Conservation (phyloP, 2,797 vertebrate species). For the Protonibea diacanthus region DNA sequence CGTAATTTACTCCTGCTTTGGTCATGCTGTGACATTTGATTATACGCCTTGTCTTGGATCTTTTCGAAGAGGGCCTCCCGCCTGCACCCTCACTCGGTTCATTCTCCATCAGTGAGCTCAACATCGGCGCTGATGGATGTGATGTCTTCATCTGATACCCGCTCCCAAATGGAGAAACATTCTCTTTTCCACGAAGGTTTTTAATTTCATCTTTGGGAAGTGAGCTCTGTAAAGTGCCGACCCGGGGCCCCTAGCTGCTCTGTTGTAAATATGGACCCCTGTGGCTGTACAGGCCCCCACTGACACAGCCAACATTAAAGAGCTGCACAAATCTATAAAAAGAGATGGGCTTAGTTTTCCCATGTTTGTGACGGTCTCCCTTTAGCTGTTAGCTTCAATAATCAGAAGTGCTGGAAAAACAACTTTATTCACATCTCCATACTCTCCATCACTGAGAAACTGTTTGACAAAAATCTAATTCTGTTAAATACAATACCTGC, state of each 20-base stretch:
- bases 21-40: slow-evolving; percentile 76
- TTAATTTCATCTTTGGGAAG: slow-evolving; percentile 68
- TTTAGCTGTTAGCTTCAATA: not conserved
- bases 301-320: slow-evolving; percentile 15
- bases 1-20: slow-evolving; percentile 72
- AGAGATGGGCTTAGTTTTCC: slow-evolving; percentile 4
- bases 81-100: slow-evolving; percentile 48
- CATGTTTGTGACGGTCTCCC: not conserved
- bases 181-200: slow-evolving; percentile 64
- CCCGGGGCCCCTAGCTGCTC: slow-evolving; percentile 3
- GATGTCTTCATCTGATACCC: slow-evolving; percentile 70
- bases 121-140: slow-evolving; percentile 69
- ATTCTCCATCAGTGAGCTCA: slow-evolving; percentile 68
- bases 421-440: not conserved
- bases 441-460: not conserved
- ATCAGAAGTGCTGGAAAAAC: slow-evolving; percentile 6
- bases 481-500: not conserved
- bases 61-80: slow-evolving; percentile 65
- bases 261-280: slow-evolving; percentile 40
- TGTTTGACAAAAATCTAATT: not conserved
- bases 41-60: slow-evolving; percentile 76
- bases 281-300: slow-evolving; percentile 14
- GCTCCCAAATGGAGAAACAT: slow-evolving; percentile 61
- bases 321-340: slow-evolving; percentile 6
- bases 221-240: slow-evolving; percentile 33